Conservation (phyloP, 2,113 vertebrate genomes). For the Hippocampus mohnikei region DNA sequence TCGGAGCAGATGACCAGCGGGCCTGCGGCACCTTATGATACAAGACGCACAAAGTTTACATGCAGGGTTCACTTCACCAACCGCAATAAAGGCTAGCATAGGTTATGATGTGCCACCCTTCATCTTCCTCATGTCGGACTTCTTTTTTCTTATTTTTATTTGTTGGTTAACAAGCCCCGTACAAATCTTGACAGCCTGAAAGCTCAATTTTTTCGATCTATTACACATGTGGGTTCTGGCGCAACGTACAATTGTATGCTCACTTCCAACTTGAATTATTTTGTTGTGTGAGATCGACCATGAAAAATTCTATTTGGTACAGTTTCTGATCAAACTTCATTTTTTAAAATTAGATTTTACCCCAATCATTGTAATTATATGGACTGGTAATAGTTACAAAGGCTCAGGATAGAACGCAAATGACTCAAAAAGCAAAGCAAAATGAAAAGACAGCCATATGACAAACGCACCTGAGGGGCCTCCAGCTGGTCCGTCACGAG, state of each 20-base stretch:
- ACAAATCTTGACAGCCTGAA: not conserved
- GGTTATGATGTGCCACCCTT: too few species aligned
- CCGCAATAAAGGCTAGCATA: too few species aligned
- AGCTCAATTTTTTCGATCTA: not conserved
- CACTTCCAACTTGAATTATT: not conserved
- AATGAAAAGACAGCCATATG: not conserved
- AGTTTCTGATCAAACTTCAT: not conserved
- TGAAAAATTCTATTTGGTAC: not conserved
- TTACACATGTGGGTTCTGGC: too few species aligned
- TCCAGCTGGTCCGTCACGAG: conserved; percentile 58
- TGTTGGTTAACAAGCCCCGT: too few species aligned
- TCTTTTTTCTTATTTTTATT: too few species aligned
- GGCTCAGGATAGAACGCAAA: not conserved
- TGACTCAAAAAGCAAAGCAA: not conserved
- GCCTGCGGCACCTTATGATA: conserved; percentile 55
- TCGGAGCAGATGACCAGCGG: conserved; percentile 91
- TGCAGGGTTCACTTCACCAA: not conserved
- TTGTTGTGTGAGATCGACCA: not conserved
- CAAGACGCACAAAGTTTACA: not conserved
- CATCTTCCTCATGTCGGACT: too few species aligned
- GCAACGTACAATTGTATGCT: not conserved
- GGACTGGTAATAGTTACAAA: not conserved
- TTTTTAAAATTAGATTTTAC: too few species aligned
- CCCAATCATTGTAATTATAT: not conserved
- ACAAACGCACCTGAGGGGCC: conserved; percentile 56